These are phyloP conservation scores for Phrynocephalus forsythii DNA, from an alignment of 2,797 vertebrate species.

Conservation along the genomic window DNA sequence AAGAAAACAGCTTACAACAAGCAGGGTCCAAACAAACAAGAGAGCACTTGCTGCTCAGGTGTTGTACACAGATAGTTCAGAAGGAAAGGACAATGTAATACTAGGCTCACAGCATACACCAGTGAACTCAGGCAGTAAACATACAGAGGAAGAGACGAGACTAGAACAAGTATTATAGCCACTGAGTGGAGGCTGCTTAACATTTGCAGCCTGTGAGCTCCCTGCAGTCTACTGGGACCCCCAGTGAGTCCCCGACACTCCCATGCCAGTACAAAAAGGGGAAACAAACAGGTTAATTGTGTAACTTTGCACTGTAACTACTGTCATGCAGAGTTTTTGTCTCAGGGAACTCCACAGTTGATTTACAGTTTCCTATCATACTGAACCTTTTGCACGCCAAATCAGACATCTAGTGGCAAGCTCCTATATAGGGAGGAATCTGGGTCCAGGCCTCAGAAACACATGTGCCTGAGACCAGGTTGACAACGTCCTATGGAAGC, in stretches of 20 bases:
- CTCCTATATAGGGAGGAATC: background rate
- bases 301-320: too few species aligned
- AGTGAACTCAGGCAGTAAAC: background rate
- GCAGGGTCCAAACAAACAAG: background rate
- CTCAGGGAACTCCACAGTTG: background rate
- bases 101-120: background rate
- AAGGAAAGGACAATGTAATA: background rate
- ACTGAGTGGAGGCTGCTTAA: background rate
- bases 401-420: background rate
- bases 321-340: too few species aligned
- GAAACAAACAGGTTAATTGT: too few species aligned
- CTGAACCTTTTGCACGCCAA: too few species aligned
- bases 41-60: background rate
- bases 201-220: background rate
- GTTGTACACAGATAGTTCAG: background rate
- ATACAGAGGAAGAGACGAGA: too few species aligned
- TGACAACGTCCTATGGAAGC: background rate
- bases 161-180: background rate
- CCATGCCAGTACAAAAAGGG: too few species aligned
- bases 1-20: background rate
- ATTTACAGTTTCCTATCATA: background rate
- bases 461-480: background rate
- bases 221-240: too few species aligned
- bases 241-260: too few species aligned
- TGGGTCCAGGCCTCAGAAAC: background rate